phyloP scores from a whole-genome alignment of 2,888 invertebrate species.

The Plebejus anna region DNA sequence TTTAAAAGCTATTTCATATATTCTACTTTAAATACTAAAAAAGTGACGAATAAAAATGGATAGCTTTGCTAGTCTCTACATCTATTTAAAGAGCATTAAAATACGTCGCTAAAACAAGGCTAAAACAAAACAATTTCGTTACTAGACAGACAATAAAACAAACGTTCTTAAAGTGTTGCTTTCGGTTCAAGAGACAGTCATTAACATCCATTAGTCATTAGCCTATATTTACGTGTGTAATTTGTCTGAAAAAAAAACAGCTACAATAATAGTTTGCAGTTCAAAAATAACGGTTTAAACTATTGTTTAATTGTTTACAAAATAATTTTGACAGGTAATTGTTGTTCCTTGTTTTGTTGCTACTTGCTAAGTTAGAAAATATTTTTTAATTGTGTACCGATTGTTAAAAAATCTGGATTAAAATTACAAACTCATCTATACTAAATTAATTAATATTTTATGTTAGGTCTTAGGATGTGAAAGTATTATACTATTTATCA shows the following conservation, averaged over 20 bases:
- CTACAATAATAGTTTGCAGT: not conserved
- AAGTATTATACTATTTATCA: not conserved
- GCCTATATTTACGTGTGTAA: not conserved
- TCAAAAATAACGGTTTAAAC: not conserved
- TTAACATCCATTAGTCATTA: not conserved
- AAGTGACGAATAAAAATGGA: not conserved
- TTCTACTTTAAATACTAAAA: not conserved
- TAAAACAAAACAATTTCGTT: not conserved
- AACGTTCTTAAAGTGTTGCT: not conserved
- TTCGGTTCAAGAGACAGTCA: not conserved
- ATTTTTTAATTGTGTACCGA: not conserved
- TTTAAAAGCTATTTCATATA: not conserved
- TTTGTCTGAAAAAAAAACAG: not conserved
- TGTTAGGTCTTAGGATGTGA: conserved; percentile 14
- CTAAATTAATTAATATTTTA: not conserved
- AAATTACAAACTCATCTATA: no score
- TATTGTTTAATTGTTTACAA: conserved; percentile 3
- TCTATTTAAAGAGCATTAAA: not conserved
- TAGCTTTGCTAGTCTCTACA: not conserved
- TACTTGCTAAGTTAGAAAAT: no score
- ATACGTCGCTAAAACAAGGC: not conserved
- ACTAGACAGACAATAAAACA: not conserved
- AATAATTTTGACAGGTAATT: not conserved
- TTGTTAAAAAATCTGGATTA: no score
- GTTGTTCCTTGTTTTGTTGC: no score